These are phyloP conservation scores for Lepidocolaptes lacrymiger DNA, from an alignment of 2,797 vertebrate species.

Conservation along the genomic window DNA sequence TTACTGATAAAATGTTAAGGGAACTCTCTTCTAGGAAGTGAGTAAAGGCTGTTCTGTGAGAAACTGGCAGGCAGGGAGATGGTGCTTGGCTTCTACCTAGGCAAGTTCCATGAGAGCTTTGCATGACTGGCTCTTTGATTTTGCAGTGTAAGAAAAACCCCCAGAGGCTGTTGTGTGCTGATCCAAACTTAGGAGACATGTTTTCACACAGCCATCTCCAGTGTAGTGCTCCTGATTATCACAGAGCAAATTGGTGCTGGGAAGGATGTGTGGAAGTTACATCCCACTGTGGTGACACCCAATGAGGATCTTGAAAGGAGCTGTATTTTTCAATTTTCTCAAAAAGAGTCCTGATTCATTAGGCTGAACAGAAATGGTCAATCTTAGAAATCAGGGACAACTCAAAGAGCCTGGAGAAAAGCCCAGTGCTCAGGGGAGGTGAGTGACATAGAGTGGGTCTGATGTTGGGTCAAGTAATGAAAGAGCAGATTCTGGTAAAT, in stretches of 20 bases:
- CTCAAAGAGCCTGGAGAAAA: not conserved
- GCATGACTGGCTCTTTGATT: not conserved
- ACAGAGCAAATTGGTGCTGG: not conserved
- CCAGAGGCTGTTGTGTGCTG: not conserved
- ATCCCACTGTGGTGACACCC: not conserved
- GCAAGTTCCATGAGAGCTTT: not conserved
- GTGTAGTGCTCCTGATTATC: not conserved
- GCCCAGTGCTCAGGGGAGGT: not conserved
- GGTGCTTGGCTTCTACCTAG: not conserved
- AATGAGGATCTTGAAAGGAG: not conserved
- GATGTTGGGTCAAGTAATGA: not conserved
- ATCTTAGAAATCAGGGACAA: not conserved
- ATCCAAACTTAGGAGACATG: not conserved
- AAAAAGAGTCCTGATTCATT: not conserved
- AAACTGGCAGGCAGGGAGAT: not conserved
- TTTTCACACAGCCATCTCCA: not conserved
- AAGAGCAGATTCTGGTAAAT: not conserved
- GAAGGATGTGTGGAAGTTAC: not conserved
- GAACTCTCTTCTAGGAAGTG: not conserved
- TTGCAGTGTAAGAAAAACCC: not conserved
- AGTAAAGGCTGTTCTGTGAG: not conserved
- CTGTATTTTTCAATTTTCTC: not conserved
- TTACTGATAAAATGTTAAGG: not conserved
- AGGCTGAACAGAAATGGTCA: not conserved
- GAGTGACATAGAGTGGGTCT: not conserved